These are phyloP conservation scores for Hemiscyllium ocellatum DNA, from an alignment of 2,113 vertebrate species.

Conservation along the genomic window DNA sequence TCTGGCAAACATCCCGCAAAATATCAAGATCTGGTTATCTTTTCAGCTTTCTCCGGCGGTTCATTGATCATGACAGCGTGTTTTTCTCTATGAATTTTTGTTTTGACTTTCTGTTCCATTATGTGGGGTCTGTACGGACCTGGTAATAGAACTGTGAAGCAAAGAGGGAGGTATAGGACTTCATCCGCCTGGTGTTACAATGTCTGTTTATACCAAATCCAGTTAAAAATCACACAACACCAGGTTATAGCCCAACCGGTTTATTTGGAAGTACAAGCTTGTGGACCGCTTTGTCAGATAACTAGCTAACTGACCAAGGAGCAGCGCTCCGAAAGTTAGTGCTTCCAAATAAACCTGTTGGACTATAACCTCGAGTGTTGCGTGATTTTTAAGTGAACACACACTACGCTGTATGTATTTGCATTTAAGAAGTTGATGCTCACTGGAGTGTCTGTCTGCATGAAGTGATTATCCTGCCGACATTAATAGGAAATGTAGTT, in stretches of 20 bases:
- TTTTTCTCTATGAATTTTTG: neutral
- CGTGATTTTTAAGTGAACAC: neutral
- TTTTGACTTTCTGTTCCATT: neutral
- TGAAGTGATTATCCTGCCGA: neutral
- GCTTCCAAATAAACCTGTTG: too few species aligned
- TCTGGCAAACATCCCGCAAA: neutral
- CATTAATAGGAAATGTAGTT: constrained; percentile 47
- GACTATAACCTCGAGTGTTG: too few species aligned
- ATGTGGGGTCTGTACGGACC: neutral
- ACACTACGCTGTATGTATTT: neutral
- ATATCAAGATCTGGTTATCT: neutral
- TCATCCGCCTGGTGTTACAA: neutral
- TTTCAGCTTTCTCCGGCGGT: neutral
- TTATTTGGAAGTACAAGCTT: too few species aligned
- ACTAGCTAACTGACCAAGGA: too few species aligned
- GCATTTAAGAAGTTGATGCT: neutral
- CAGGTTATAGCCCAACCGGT: too few species aligned
- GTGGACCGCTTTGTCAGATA: too few species aligned
- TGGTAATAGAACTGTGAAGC: neutral
- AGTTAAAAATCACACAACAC: neutral
- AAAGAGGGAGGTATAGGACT: neutral
- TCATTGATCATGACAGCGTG: neutral
- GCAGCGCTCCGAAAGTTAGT: too few species aligned
- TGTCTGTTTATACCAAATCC: neutral
- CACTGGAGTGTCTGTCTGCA: neutral